Evolutionary conservation across 2,888 invertebrate genomes (phyloP), one percentile per base, ranked within the genome.

Genomic region (Enchytraeus crypticus): DNA sequence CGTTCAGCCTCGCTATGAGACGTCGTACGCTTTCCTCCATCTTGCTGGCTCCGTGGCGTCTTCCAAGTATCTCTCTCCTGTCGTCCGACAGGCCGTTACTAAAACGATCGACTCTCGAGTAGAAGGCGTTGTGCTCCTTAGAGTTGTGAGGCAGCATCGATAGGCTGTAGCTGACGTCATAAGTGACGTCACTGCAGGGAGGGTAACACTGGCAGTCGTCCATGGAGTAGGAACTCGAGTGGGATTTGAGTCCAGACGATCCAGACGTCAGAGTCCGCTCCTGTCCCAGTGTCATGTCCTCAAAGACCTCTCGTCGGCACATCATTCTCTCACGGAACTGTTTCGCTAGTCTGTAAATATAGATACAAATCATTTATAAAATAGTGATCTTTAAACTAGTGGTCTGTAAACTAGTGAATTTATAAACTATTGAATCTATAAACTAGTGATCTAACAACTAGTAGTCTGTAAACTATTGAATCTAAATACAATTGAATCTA

Each of bases 171-270:
- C 64, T 59, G 30, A 66, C 53, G 30, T 69, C 69, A 53, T 70
- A 70, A 23, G 59, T 57, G 38, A 70, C 61, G 45, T 70, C 70
- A 27, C 62, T 55, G 58, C 70, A 70, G 2, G 70, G 70, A 0
- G 70, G 69, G 55, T 59, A 66, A 58, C 70, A 70, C 46, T 53
- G 45, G 46, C 70, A 70, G 8, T 46, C 45, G 51, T 68, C 66
- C 53, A 70, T 66, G 49, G 69, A 11, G 38, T 18, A 38, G 8
- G 38, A 8, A 8, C 18, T 38, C 8, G 18, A 8, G 38, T 38
- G 18, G 38, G 38, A 18, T 18, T 38, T 18, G 38, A 8, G 38
- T 38, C 8, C 11, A 18, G 18, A 38, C 8, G 18, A 38, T 11
- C 18, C 11, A 38, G 38, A 18, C 18, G 38, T 8, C 38, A 14